Evolutionary conservation across 2,797 vertebrate genomes (phyloP).

Genomic region (Oceanodroma leucorhoa): DNA sequence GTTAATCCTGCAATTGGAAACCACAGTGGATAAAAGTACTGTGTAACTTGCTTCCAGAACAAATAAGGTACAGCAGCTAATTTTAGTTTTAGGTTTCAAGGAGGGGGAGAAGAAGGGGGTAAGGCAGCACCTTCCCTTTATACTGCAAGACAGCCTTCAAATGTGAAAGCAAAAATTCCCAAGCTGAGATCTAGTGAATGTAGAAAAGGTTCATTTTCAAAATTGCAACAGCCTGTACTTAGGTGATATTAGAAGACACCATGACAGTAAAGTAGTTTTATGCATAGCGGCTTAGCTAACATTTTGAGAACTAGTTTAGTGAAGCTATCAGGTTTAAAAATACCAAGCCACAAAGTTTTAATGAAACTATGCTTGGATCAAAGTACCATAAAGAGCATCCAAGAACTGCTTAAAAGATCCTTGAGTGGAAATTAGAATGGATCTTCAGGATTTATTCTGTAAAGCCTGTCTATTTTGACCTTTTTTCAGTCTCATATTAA

Average conservation of each 20-base stretch:
- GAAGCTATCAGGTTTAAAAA: conserved; percentile 77
- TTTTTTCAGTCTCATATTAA: conserved; percentile 74
- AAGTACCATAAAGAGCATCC: conserved; percentile 78
- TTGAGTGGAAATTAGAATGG: conserved; percentile 80
- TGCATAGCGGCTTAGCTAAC: conserved; percentile 75
- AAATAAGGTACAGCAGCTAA: conserved; percentile 71
- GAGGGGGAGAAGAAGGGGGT: conserved; percentile 17
- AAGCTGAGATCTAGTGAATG: conserved; percentile 69
- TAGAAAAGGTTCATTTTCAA: conserved; percentile 74
- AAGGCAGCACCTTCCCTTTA: conserved; percentile 68
- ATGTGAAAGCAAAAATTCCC: conserved; percentile 68
- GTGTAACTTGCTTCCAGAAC: conserved; percentile 76
- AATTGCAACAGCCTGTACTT: conserved; percentile 67
- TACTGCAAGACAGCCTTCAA: conserved; percentile 54
- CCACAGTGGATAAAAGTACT: conserved; percentile 71
- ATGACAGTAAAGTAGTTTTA: conserved; percentile 78
- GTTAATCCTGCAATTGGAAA: conserved; percentile 77
- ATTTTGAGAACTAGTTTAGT: conserved; percentile 77
- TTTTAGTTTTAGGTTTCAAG: conserved; percentile 73
- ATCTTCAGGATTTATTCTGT: conserved; percentile 80
- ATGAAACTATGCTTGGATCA: conserved; percentile 78
- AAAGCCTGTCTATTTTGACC: conserved; percentile 79
- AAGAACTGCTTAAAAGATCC: conserved; percentile 78
- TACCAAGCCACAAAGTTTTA: conserved; percentile 79
- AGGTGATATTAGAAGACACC: conserved; percentile 77